Evolutionary conservation across 2,797 vertebrate species (phyloP).

Genomic region (Galago senegalensis): DNA sequence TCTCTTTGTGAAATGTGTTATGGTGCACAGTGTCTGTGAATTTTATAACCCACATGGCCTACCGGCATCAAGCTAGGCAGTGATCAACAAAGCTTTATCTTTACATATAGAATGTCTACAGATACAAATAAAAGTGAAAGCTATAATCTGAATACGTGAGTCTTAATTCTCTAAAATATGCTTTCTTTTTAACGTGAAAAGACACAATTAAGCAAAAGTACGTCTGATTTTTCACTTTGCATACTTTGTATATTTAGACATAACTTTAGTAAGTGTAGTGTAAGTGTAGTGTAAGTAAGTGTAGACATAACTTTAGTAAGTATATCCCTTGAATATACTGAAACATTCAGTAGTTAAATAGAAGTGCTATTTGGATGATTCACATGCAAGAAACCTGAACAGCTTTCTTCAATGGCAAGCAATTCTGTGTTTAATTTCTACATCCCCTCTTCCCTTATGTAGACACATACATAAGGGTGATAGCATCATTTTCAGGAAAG

Average conservation of each 20-base stretch:
- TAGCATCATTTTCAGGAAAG: neutral
- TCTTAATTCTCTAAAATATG: neutral
- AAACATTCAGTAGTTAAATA: neutral
- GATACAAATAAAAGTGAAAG: constrained; percentile 5
- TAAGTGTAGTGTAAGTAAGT: no score
- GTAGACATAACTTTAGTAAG: neutral
- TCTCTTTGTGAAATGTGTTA: constrained; percentile 9
- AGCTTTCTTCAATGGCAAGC: neutral
- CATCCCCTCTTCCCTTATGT: neutral
- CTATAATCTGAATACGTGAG: neutral
- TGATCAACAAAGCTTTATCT: neutral
- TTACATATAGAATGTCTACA: neutral
- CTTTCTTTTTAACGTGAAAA: constrained; percentile 19
- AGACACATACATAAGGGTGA: neutral
- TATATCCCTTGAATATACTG: neutral
- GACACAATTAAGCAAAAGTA: neutral
- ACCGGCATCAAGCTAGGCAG: neutral
- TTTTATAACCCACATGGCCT: constrained; percentile 9
- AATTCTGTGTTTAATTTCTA: neutral
- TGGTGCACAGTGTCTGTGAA: neutral
- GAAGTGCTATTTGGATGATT: neutral
- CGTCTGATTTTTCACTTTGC: neutral
- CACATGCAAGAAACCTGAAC: neutral
- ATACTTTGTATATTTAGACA: neutral
- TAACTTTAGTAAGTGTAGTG: neutral